These are phyloP conservation scores for Epizoanthus stellaris DNA, from an alignment of 92 coral and sea anemone genomes.

Conservation along the genomic window DNA sequence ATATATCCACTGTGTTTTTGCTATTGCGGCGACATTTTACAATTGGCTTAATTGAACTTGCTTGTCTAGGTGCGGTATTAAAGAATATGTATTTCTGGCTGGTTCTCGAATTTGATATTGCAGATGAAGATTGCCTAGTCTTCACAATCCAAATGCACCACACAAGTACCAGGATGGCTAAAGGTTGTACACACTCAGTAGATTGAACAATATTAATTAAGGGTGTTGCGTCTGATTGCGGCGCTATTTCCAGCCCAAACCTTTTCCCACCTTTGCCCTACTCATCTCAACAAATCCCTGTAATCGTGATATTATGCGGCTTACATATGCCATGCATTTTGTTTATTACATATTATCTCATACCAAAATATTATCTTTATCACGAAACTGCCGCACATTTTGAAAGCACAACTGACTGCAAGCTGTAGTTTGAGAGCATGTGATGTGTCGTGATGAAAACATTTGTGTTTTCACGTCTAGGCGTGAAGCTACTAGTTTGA, in stretches of 20 bases:
- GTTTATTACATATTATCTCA: background rate
- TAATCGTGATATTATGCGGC: background rate
- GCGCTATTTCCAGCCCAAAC: background rate
- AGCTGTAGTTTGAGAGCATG: background rate
- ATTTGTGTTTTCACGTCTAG: background rate
- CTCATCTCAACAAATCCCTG: background rate
- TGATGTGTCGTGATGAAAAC: background rate
- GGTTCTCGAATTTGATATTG: background rate
- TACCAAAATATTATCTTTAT: background rate
- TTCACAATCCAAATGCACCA: background rate
- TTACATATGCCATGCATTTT: slow-evolving; percentile 4
- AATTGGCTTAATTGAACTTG: no score
- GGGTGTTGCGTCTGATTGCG: background rate
- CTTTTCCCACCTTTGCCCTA: slow-evolving; percentile 13
- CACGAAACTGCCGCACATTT: background rate
- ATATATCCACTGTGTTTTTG: no score
- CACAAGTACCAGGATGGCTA: background rate
- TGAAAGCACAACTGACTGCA: background rate
- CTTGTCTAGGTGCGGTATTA: no score
- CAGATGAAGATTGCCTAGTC: background rate
- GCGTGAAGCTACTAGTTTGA: background rate
- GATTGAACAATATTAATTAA: background rate
- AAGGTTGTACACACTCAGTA: background rate
- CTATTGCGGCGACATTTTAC: no score
- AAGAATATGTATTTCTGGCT: no score